Percentiles rank a stretch among this genome's conserved stretches.
Conservation (phyloP, 2,797 vertebrate genomes). For the Pachyuromys duprasi region DNA sequence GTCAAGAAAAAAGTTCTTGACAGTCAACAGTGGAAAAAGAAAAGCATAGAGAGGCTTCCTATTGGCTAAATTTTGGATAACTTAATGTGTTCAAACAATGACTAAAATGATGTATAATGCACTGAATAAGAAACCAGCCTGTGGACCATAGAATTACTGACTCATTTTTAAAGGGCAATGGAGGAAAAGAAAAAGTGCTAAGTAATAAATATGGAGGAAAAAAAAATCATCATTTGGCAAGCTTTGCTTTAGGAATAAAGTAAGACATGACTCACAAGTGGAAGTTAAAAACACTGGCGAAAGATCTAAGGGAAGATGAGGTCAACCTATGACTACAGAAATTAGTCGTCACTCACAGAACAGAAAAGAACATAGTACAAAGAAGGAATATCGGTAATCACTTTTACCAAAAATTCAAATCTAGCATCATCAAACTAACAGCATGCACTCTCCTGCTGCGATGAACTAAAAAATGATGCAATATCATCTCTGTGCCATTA, state of each 20-base stretch:
- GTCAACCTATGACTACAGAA: neutral
- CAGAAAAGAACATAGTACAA: neutral
- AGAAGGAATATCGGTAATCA: neutral
- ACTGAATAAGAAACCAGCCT: neutral
- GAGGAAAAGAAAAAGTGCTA: slow-evolving; percentile 21
- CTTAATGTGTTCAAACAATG: slow-evolving; percentile 1
- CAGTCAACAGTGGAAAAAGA: neutral
- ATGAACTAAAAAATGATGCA: neutral
- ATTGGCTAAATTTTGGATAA: neutral
- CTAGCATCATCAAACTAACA: neutral
- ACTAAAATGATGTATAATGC: neutral
- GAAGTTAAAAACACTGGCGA: neutral
- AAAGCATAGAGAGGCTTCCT: neutral
- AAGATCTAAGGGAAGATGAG: neutral
- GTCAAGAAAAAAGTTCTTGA: neutral
- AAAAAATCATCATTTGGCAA: slow-evolving; percentile 1
- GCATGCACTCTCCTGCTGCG: neutral
- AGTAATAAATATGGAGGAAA: slow-evolving; percentile 16
- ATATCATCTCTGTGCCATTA: neutral
- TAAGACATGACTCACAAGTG: neutral
- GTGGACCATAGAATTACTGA: neutral
- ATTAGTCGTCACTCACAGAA: slow-evolving; percentile 27
- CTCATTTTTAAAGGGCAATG: neutral
- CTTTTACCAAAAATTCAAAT: neutral
- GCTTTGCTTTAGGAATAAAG: neutral